Percentiles rank a stretch among this genome's conserved stretches.
These are phyloP conservation scores for Siphlonurus alternatus DNA, from an alignment of 2,888 invertebrate species.

Conservation along the genomic window DNA sequence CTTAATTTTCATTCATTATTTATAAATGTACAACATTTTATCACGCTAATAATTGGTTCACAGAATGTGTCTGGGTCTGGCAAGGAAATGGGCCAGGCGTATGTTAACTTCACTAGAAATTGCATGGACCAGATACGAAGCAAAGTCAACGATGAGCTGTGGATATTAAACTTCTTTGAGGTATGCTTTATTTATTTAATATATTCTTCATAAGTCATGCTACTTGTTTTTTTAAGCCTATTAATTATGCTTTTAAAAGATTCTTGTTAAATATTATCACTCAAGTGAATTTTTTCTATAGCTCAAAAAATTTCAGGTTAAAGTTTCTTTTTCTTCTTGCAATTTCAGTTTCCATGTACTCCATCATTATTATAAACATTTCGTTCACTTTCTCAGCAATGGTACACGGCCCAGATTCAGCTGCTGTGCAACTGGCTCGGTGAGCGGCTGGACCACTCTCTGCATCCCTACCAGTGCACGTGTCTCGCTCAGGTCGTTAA, in stretches of 20 bases:
- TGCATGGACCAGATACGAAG: constrained; percentile 97
- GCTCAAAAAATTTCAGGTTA: no score
- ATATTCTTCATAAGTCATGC: neutral
- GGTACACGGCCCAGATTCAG: constrained; percentile 90
- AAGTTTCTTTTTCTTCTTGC: no score
- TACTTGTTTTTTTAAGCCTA: neutral
- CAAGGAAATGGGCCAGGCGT: constrained; percentile 93
- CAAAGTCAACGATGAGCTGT: constrained; percentile 78
- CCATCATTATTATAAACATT: no score
- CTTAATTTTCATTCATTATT: no score
- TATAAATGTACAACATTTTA: neutral
- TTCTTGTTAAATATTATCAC: neutral
- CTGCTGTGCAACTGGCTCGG: constrained; percentile 88
- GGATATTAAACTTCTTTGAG: constrained; percentile 68
- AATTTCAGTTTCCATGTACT: no score
- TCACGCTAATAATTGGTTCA: constrained; percentile 12
- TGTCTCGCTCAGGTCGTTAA: constrained; percentile 91
- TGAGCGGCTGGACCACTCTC: constrained; percentile 78
- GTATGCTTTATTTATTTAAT: constrained; percentile 22
- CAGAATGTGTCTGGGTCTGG: constrained; percentile 85
- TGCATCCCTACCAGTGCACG: constrained; percentile 94
- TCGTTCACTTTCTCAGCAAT: constrained; percentile 53
- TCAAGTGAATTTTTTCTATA: neutral
- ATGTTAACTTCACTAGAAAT: constrained; percentile 93
- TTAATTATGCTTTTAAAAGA: neutral